A percentile compares a stretch with the other conserved stretches of the same genome.
These are phyloP conservation scores for Zoanthus sociatus DNA, from an alignment of 92 coral and sea anemone genomes.

Conservation along the genomic window DNA sequence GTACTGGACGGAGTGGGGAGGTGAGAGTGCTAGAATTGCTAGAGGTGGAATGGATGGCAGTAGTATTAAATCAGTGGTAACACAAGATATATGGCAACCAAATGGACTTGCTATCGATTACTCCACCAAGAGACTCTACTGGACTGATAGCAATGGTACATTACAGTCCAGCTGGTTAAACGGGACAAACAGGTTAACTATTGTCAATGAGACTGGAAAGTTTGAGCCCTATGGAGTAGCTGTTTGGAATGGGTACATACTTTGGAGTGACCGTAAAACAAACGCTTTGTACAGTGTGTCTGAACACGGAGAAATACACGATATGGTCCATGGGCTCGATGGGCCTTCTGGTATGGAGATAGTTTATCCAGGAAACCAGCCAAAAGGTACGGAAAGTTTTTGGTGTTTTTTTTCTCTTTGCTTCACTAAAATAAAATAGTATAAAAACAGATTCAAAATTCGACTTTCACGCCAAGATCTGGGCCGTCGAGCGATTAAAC, in stretches of 20 bases:
- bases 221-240: constrained; percentile 40
- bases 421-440: background rate
- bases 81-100: constrained; percentile 5
- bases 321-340: background rate
- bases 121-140: background rate
- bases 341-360: constrained; percentile 16
- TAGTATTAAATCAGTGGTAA: background rate
- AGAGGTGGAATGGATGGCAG: constrained; percentile 46
- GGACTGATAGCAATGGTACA: constrained; percentile 32
- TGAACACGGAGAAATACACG: constrained; percentile 1
- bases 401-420: background rate
- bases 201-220: constrained; percentile 15
- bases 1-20: constrained; percentile 39
- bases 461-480: background rate
- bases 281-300: constrained; percentile 11
- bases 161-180: constrained; percentile 19
- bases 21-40: constrained; percentile 17
- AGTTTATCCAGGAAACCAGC: background rate
- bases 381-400: background rate
- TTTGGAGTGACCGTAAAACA: constrained; percentile 37
- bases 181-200: constrained; percentile 6
- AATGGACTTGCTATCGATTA: constrained; percentile 31
- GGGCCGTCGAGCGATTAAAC: too few species aligned
- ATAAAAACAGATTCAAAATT: background rate
- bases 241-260: background rate